Evolutionary conservation across 1,140 invertebrate species (phyloP), one percentile per base, ranked within the genome.

Genomic region (Choristoneura fumiferana): DNA sequence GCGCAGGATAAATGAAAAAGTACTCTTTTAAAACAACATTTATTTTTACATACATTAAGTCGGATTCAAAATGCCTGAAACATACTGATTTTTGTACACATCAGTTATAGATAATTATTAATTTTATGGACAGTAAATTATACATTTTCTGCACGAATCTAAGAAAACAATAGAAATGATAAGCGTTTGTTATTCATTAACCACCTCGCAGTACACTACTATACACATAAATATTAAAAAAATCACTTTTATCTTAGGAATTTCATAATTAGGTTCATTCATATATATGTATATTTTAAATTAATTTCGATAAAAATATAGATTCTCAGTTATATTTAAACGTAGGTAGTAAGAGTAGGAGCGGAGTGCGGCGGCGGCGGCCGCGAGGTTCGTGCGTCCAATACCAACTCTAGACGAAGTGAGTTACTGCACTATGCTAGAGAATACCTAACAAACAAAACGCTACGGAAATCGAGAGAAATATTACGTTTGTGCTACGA

Each of bases 21-120:
- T 71, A 79, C 76, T 80, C 78, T 81, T 87, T 84, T 85, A 87
- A 87, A 87, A 87, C 83, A 87, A 87, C 84, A 87, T 86, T 87
- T 87, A 87, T 88, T 88, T 86, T 88, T 88, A 88, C 83, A 88
- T 88, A 88, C 83, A 88, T 88, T 88, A 86, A 88, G 83, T 88
- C 83, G 81, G 84, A 88, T 88, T 88, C 84, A 88, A 88, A 88
- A 84, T 85, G 78, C 78, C 80, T 84, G 84, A 86, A 88, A 88
- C 83, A 81, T 87, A 87, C 84, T 86, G 83, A 86, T 87, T 68
- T 87, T 65, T 85, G 80, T 86, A 86, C 81, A 86, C 81, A 84
- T 84, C 83, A 86, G 83, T 84, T 81, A 63, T 61, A 58, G 58
- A 78, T 71, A 79, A 78, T 75, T 73, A 78, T 76, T 72, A 80